Base-by-base conservation (phyloP, 2,113 vertebrate genomes). In the Prionailurus viverrinus region DNA sequence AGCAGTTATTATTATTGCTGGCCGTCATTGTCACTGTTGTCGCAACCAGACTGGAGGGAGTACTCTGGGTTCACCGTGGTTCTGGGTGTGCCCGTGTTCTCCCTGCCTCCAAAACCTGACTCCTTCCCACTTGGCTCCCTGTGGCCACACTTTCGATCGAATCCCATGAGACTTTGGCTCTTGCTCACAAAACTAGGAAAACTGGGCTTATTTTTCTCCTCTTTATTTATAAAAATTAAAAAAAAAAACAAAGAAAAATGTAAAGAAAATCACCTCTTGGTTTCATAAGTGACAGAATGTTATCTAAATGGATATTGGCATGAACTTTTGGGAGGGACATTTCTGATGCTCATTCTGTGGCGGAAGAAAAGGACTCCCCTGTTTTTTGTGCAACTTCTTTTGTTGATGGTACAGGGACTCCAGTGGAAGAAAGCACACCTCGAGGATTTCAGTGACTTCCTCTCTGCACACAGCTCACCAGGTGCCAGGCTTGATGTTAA, bases 171-270 rank as follows among this genome's bases (percentile, higher is more conserved):
- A 58, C 79, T 61, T 53, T 89, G 74, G 53, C 55, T 63, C 39
- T 93, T 92, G 66, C 18, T 36, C 36, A 65, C 80, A 92, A 76
- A 89, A 92, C 86, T 41, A 87, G 92, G 51, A n/a, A 48, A 92
- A 61, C 39, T 53, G 33, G 53, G 29, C 33, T 82, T 66, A 36
- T 76, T 92, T 92, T 95, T 58, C 73, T 68, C 18, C 39, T 86
- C 65, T 93, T 79, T 65, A 48, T 45, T 82, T 55, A 71, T 8
- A 55, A 16, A 89, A 69, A 58, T 45, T 12, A 5, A 12, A 27
- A 27, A 1, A 3, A 27, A 21, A 48, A 45, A 19, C 2, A 78
- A 84, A 41, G 6, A 65, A 66, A 92, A 65, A 76, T 36, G 23
- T 41, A 82, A 74, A 73, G 27, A 86, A 58, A 9, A 55, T 71